Conservation (phyloP, 2,888 invertebrate species). For the Spilarctia lutea region DNA sequence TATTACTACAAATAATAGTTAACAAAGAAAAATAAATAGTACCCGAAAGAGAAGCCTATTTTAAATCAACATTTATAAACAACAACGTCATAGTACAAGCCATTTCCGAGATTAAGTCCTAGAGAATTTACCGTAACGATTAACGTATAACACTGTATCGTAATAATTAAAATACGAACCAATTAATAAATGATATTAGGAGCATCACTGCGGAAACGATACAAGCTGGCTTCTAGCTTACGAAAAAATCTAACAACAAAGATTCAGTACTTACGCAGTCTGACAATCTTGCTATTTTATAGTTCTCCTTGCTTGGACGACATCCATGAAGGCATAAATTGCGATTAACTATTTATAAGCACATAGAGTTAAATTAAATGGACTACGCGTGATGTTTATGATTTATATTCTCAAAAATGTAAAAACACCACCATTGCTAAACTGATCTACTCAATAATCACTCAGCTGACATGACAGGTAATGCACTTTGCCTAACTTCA, state of each 20-base stretch:
- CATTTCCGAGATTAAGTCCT: constrained; percentile 16
- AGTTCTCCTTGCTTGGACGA: constrained; percentile 47
- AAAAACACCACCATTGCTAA: constrained; percentile 80
- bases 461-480: constrained; percentile 58
- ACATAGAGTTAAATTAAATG: constrained; percentile 33
- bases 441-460: constrained; percentile 63
- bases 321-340: constrained; percentile 35
- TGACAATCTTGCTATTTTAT: constrained; percentile 56
- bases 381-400: constrained; percentile 38
- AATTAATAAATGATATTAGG: background rate
- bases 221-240: constrained; percentile 71
- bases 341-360: constrained; percentile 32
- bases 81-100: constrained; percentile 55
- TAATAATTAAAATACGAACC: background rate
- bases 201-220: constrained; percentile 53
- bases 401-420: constrained; percentile 56
- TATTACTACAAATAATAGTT: background rate
- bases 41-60: constrained; percentile 41
- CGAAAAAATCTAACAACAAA: constrained; percentile 76
- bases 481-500: constrained; percentile 14
- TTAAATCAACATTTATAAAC: constrained; percentile 65
- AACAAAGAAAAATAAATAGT: constrained; percentile 42
- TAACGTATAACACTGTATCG: background rate
- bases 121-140: background rate
- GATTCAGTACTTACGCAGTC: constrained; percentile 77